Evolutionary conservation across 2,797 vertebrate species (phyloP).

Genomic region (Chelidonichthys spinosus): DNA sequence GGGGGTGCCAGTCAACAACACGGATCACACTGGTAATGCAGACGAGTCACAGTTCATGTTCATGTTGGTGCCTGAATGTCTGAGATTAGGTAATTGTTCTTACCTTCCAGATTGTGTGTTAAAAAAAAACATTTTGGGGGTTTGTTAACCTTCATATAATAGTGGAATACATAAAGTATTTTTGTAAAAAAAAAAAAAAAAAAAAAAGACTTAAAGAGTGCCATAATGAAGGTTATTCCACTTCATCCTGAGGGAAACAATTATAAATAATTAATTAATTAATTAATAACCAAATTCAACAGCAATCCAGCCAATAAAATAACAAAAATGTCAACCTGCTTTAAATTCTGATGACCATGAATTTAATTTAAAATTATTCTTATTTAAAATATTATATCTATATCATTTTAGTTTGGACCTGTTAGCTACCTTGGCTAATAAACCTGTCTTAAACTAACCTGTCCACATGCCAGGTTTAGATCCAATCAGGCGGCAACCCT

Average conservation of each 20-base stretch:
- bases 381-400: not conserved
- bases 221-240: not conserved
- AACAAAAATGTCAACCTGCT: not conserved
- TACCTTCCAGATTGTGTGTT: no score
- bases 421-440: not conserved
- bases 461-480: not conserved
- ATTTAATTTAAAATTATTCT: not conserved
- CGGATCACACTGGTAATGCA: slow-evolving; percentile 88
- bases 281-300: not conserved
- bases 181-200: not conserved
- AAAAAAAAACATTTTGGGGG: not conserved
- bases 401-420: not conserved
- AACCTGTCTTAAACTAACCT: not conserved
- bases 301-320: not conserved
- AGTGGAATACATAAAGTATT: not conserved
- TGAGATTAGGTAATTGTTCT: no score
- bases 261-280: no score
- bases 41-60: not conserved
- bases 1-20: slow-evolving; percentile 90
- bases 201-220: not conserved
- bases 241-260: not conserved
- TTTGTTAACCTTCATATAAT: not conserved
- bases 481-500: not conserved
- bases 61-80: not conserved
- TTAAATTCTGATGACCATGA: not conserved